These are phyloP conservation scores for Actias luna DNA, from an alignment of 2,888 invertebrate species.

Conservation along the genomic window DNA sequence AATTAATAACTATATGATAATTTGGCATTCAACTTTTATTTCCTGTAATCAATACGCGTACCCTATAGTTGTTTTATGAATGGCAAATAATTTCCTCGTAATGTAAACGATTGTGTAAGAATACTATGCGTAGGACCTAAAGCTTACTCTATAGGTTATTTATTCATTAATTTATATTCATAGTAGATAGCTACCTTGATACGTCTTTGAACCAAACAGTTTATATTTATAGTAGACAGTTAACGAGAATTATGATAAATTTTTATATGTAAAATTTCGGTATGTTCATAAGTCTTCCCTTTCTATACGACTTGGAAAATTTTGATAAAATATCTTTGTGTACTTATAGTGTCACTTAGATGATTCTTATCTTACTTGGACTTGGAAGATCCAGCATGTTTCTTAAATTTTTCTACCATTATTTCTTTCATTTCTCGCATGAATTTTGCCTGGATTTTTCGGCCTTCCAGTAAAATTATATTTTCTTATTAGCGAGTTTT, in stretches of 20 bases:
- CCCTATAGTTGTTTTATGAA: slow-evolving; percentile 22
- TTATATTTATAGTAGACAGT: slow-evolving; percentile 5
- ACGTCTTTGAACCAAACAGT: not conserved
- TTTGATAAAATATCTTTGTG: no score
- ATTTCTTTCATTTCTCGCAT: no score
- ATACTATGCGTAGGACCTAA: not conserved
- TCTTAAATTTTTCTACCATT: no score
- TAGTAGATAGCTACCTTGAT: slow-evolving; percentile 37
- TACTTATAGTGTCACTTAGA: no score
- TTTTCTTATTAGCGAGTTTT: no score
- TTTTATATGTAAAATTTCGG: no score
- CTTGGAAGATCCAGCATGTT: no score
- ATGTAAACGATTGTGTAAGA: not conserved
- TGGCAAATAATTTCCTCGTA: slow-evolving; percentile 6
- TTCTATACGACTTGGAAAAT: no score
- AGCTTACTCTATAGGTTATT: not conserved
- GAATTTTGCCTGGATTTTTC: no score
- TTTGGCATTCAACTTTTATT: slow-evolving; percentile 31
- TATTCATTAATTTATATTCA: slow-evolving; percentile 29
- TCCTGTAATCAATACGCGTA: slow-evolving; percentile 29
- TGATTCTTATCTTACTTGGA: no score
- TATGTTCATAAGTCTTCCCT: no score
- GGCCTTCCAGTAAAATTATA: no score
- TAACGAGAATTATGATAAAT: not conserved
- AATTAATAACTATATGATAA: slow-evolving; percentile 19